Conservation (phyloP, 2,113 vertebrate species). For the Promerops cafer region DNA sequence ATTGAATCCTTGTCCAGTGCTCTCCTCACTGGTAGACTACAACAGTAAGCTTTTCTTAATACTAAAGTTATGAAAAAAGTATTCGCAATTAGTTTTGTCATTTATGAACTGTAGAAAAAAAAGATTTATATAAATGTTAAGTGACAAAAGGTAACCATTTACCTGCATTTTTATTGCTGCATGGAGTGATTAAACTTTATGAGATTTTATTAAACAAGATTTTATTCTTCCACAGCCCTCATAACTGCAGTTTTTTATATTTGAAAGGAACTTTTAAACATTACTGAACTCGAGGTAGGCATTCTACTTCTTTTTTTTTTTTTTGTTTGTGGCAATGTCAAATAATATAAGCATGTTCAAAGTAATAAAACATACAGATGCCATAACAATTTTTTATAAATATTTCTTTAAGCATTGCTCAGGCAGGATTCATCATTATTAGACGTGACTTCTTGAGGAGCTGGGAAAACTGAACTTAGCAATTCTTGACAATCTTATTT, state of each 20-base stretch:
- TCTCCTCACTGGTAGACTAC: background rate
- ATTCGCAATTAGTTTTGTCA: background rate
- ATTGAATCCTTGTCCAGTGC: background rate
- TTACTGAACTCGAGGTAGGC: background rate
- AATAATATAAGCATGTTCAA: conserved; percentile 32
- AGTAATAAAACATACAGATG: conserved; percentile 10
- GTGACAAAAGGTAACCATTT: background rate
- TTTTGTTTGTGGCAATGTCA: conserved; percentile 9
- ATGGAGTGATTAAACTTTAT: background rate
- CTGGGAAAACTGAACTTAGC: background rate
- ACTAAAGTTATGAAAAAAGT: background rate
- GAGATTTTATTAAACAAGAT: background rate
- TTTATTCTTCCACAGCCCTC: background rate
- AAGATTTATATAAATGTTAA: background rate
- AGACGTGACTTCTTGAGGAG: conserved; percentile 3
- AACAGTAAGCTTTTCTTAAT: background rate
- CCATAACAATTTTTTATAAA: conserved; percentile 34
- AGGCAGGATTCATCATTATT: conserved; percentile 28
- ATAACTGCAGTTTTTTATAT: background rate
- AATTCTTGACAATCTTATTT: conserved; percentile 29
- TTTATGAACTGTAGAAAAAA: background rate
- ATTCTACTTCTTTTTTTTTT: conserved; percentile 9
- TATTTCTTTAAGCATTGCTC: conserved; percentile 46
- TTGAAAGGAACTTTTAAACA: conserved; percentile 5
- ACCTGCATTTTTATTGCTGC: background rate